A percentile compares a stretch with the other conserved stretches of the same genome.
Evolutionary conservation across 2,113 vertebrate genomes (phyloP).

Genomic region (Odocoileus virginianus): DNA sequence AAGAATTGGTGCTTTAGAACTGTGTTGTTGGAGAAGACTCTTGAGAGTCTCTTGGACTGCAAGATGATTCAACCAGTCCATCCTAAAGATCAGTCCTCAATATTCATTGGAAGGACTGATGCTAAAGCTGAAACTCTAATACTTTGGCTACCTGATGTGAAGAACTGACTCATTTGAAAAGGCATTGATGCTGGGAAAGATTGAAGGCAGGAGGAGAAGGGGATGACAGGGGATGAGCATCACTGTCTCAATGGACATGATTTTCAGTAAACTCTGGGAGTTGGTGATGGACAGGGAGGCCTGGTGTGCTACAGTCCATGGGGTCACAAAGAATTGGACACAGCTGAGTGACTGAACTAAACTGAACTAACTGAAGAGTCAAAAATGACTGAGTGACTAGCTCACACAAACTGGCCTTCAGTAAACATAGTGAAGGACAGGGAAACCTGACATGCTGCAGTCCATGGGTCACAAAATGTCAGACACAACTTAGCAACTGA

Average conservation of each 20-base stretch:
- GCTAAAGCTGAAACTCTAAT: background rate
- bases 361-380: background rate
- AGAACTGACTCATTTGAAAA: background rate
- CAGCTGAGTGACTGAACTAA: background rate
- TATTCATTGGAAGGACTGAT: background rate
- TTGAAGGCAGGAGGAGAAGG: background rate
- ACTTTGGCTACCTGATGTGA: background rate
- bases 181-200: background rate
- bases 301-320: background rate
- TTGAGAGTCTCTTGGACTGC: background rate
- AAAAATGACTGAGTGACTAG: background rate
- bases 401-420: background rate
- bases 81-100: background rate
- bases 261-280: background rate
- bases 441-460: background rate
- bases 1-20: background rate
- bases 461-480: background rate
- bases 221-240: background rate
- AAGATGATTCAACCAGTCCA: background rate
- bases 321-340: background rate
- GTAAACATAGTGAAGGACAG: background rate
- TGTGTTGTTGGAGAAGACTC: background rate
- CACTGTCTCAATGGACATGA: background rate
- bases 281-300: background rate
- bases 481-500: background rate